Evolutionary conservation across 2,113 vertebrate genomes (phyloP).

Genomic region (Thamnophis sirtalis): DNA sequence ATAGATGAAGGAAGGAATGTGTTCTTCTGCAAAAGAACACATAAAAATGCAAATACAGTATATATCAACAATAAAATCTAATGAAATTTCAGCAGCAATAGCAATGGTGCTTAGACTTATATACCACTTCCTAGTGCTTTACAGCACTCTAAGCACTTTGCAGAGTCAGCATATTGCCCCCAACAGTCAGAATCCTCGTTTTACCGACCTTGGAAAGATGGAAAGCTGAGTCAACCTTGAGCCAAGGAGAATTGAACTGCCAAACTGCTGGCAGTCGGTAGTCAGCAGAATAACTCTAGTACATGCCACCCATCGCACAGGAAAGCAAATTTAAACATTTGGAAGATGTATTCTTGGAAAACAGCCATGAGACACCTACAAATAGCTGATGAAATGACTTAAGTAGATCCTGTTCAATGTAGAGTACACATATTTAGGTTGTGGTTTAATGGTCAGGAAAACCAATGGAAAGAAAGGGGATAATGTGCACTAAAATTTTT

Average conservation of each 20-base stretch:
- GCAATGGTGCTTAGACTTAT: no score
- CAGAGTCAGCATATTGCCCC: no score
- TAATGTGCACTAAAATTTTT: background rate
- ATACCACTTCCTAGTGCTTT: no score
- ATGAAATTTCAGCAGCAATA: background rate
- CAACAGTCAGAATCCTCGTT: no score
- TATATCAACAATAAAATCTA: background rate
- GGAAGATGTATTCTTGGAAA: background rate
- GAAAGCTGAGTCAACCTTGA: no score
- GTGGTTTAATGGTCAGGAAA: background rate
- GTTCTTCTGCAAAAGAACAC: background rate
- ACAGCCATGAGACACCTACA: background rate
- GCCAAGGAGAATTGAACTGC: no score
- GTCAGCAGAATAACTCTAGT: background rate
- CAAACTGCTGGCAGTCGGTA: no score
- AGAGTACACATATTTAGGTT: background rate
- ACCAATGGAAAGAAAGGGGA: background rate
- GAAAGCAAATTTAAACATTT: background rate
- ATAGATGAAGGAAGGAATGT: slow-evolving; percentile 5
- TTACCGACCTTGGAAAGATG: no score
- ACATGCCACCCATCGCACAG: background rate
- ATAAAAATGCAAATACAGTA: background rate
- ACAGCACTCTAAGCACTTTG: no score
- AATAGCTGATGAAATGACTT: background rate
- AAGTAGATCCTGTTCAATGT: background rate